phyloP scores from a whole-genome alignment of 2,113 vertebrate species.

The Crocuta crocuta region DNA sequence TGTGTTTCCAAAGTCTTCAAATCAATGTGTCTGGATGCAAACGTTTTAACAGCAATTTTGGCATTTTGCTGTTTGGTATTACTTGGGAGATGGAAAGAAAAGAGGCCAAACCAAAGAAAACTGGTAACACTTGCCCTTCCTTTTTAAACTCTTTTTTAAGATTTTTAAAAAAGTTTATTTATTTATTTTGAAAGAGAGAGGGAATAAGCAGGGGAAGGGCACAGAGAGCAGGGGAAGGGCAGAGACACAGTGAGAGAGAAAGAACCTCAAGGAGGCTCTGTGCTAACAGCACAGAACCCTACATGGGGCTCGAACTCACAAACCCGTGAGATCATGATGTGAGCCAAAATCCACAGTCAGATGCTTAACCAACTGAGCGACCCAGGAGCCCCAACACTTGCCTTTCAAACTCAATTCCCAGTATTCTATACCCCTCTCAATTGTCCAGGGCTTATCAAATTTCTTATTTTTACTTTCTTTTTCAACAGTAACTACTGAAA shows the following conservation, averaged over 20 bases:
- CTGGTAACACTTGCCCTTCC: not conserved
- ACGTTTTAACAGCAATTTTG: not conserved
- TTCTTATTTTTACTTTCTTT: not conserved
- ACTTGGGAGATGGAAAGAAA: not conserved
- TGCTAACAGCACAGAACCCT: no score
- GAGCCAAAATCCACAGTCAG: no score
- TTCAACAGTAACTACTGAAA: not conserved
- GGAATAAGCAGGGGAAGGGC: no score
- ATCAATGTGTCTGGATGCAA: not conserved
- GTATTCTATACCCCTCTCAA: not conserved
- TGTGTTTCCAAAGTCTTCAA: not conserved
- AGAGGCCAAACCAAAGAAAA: constrained; percentile 11
- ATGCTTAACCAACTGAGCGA: no score
- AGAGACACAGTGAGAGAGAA: no score
- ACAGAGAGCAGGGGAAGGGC: no score
- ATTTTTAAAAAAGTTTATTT: no score
- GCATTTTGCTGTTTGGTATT: not conserved
- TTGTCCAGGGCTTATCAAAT: not conserved
- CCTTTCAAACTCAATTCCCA: not conserved
- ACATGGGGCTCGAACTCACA: no score
- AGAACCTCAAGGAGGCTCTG: no score
- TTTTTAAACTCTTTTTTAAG: no score
- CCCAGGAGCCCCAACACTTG: not conserved
- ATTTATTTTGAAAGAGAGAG: no score
- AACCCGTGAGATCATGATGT: no score